Conservation (phyloP, 1,140 invertebrate species). For the Drosophila auraria region DNA sequence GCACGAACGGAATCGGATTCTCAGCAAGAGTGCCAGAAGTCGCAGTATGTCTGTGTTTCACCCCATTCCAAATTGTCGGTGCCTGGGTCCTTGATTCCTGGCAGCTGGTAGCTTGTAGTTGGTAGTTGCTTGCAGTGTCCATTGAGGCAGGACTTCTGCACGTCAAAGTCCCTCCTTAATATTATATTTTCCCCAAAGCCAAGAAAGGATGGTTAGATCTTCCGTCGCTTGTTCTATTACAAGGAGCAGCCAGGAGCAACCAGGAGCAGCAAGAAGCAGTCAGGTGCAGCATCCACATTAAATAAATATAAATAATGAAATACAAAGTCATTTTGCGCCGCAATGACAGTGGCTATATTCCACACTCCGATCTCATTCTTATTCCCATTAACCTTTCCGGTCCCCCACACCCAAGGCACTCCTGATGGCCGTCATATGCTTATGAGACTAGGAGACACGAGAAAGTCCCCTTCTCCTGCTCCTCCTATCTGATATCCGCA, state of each 20-base stretch:
- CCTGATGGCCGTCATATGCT: conserved; percentile 27
- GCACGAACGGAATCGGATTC: conserved; percentile 19
- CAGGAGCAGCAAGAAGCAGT: conserved; percentile 22
- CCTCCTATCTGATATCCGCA: conserved; percentile 1
- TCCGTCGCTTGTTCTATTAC: conserved; percentile 62
- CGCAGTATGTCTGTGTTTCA: neutral
- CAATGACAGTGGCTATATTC: conserved; percentile 50
- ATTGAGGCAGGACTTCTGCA: conserved; percentile 18
- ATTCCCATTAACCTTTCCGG: neutral
- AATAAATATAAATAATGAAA: conserved; percentile 82
- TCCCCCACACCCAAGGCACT: conserved; percentile 3
- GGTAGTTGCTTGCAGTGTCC: conserved; percentile 37
- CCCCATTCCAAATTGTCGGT: neutral
- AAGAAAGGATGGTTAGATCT: conserved; percentile 78
- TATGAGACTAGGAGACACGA: conserved; percentile 7
- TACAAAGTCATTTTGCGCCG: conserved; percentile 69
- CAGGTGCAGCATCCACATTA: conserved; percentile 33
- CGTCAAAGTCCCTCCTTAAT: conserved; percentile 20
- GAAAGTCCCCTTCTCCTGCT: neutral
- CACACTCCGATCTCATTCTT: conserved; percentile 11
- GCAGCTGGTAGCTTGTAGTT: conserved; percentile 11
- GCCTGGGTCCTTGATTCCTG: neutral
- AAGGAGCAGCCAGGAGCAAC: conserved; percentile 25
- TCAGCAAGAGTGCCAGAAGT: conserved; percentile 8
- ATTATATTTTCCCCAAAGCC: conserved; percentile 10